Evolutionary conservation across 2,888 invertebrate genomes (phyloP).

Genomic region (Pachycephus smyrnensis): DNA sequence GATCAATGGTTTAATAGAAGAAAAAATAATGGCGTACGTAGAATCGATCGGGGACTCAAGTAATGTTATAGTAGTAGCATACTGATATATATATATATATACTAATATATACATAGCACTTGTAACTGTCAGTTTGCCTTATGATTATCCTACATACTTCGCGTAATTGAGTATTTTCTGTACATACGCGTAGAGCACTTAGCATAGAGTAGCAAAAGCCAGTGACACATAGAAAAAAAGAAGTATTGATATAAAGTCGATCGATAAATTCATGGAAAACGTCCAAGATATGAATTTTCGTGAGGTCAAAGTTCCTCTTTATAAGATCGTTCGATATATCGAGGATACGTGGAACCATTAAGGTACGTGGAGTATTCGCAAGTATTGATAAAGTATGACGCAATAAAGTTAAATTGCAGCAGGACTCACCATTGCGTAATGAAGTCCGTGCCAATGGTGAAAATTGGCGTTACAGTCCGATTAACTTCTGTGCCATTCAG

Average conservation of each 20-base stretch:
- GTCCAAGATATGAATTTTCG: not conserved
- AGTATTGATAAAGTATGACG: not conserved
- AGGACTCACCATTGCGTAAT: slow-evolving; percentile 81
- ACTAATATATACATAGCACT: not conserved
- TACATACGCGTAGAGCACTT: slow-evolving; percentile 16
- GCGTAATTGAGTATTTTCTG: slow-evolving; percentile 24
- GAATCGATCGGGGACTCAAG: not conserved
- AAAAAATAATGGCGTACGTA: not conserved
- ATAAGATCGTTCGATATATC: not conserved
- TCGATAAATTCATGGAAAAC: not conserved
- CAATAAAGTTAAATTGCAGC: not conserved
- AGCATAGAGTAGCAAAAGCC: not conserved
- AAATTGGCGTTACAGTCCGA: slow-evolving; percentile 79
- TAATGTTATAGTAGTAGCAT: not conserved
- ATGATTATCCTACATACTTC: slow-evolving; percentile 4
- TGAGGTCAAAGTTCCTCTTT: not conserved
- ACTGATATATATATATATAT: not conserved
- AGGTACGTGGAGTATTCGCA: not conserved
- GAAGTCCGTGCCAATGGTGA: slow-evolving; percentile 81
- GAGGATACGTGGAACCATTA: not conserved
- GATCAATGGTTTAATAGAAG: not conserved
- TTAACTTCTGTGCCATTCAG: slow-evolving; percentile 69
- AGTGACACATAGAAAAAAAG: not conserved
- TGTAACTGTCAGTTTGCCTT: slow-evolving; percentile 8
- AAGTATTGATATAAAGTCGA: not conserved